Percentiles rank a stretch among this genome's conserved stretches.
Conservation (phyloP, 2,797 vertebrate genomes). For the Nasua narica region DNA sequence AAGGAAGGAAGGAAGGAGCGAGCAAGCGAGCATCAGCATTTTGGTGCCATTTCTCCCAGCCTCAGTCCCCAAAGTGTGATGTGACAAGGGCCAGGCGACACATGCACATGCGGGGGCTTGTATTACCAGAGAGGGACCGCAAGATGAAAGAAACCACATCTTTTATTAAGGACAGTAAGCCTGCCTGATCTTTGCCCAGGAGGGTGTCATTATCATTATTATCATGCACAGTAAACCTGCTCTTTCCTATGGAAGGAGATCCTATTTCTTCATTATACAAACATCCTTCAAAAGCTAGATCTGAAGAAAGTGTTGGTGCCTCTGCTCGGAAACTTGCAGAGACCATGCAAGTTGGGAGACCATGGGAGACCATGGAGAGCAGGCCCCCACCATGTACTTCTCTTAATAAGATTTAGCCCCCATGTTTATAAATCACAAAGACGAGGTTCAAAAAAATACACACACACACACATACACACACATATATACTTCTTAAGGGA, state of each 20-base stretch:
- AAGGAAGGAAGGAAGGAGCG: too few species aligned
- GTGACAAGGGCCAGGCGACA: not conserved
- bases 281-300: not conserved
- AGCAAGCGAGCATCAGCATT: not conserved
- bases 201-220: not conserved
- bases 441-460: not conserved
- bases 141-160: not conserved
- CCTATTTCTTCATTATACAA: not conserved
- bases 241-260: not conserved
- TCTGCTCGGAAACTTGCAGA: not conserved
- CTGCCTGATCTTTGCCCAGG: not conserved
- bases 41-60: not conserved
- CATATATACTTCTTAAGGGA: not conserved
- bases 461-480: too few species aligned
- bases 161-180: not conserved
- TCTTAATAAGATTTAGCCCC: not conserved
- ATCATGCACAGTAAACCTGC: not conserved
- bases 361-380: not conserved
- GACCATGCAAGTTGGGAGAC: too few species aligned
- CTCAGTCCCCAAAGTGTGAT: not conserved
- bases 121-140: not conserved
- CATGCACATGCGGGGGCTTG: not conserved
- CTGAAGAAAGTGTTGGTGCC: not conserved
- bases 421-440: not conserved
- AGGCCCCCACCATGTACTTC: not conserved